Conservation (phyloP, 2,888 invertebrate species). For the Xestia c-nigrum region DNA sequence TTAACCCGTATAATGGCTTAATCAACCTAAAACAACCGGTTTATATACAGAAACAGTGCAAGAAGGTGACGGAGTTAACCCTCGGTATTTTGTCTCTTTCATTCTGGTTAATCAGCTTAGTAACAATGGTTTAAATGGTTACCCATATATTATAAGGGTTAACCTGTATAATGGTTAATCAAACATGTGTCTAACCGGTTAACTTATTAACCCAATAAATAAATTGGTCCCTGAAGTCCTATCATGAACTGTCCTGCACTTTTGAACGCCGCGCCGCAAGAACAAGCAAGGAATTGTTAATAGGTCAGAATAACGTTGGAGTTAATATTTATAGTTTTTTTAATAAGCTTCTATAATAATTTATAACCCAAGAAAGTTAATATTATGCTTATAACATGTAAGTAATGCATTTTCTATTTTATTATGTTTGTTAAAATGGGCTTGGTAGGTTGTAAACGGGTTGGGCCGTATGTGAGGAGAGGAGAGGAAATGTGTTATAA, state of each 20-base stretch:
- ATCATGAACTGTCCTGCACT: background rate
- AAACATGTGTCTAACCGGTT: too few relatives aligned
- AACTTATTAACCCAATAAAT: background rate
- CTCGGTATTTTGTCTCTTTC: background rate
- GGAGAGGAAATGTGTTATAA: too few relatives aligned
- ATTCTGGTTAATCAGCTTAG: background rate
- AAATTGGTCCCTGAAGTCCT: background rate
- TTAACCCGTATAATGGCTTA: background rate
- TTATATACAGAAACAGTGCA: background rate
- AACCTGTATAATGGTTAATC: background rate
- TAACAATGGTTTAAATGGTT: background rate
- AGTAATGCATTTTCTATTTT: slow-evolving; percentile 1
- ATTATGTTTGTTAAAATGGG: background rate
- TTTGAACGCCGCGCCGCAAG: background rate
- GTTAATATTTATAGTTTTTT: slow-evolving; percentile 13
- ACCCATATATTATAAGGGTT: background rate
- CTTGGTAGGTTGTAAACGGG: background rate
- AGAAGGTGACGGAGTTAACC: background rate
- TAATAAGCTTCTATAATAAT: slow-evolving; percentile 1
- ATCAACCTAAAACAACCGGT: background rate
- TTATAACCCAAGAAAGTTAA: slow-evolving; percentile 12
- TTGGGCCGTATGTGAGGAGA: background rate
- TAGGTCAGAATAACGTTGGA: background rate
- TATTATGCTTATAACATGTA: slow-evolving; percentile 10
- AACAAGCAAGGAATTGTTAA: background rate